These are phyloP conservation scores for Sardina pilchardus DNA, from an alignment of 2,113 vertebrate genomes.

Conservation along the genomic window DNA sequence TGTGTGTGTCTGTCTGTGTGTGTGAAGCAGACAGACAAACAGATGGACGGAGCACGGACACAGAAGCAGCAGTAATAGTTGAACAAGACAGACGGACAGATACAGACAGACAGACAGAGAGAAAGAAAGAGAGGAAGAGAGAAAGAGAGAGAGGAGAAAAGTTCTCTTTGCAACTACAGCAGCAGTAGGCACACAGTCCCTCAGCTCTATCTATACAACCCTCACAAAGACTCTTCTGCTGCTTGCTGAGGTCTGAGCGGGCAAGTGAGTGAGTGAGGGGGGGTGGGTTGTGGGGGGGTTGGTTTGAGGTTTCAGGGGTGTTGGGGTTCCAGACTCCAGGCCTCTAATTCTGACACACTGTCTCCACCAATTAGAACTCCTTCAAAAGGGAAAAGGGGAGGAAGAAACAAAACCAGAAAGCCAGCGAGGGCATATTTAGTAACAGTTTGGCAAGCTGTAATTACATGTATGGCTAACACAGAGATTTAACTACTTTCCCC, in stretches of 20 bases:
- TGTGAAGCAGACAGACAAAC: background rate
- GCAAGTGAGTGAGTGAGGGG: background rate
- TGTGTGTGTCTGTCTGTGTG: no score
- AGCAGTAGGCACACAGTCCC: constrained; percentile 23
- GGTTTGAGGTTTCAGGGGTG: constrained; percentile 55
- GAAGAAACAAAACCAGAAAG: constrained; percentile 79
- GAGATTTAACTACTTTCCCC: constrained; percentile 78
- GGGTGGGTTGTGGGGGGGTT: constrained; percentile 29
- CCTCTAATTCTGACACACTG: constrained; percentile 79
- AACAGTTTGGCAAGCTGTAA: constrained; percentile 81
- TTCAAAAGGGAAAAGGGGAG: constrained; percentile 77
- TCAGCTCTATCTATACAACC: constrained; percentile 15
- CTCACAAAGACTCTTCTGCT: constrained; percentile 31
- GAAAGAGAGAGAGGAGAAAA: constrained; percentile 23
- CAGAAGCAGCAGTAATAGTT: background rate
- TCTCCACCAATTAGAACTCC: constrained; percentile 77
- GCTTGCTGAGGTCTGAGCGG: background rate
- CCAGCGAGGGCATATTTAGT: constrained; percentile 77
- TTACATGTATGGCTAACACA: constrained; percentile 78
- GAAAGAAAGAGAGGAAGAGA: constrained; percentile 28
- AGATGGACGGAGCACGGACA: background rate
- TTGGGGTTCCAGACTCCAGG: constrained; percentile 71
- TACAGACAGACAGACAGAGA: background rate
- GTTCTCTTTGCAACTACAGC: background rate
- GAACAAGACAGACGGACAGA: background rate